These are phyloP conservation scores for Tupaia chinensis DNA, from an alignment of 2,113 vertebrate species.

Conservation along the genomic window DNA sequence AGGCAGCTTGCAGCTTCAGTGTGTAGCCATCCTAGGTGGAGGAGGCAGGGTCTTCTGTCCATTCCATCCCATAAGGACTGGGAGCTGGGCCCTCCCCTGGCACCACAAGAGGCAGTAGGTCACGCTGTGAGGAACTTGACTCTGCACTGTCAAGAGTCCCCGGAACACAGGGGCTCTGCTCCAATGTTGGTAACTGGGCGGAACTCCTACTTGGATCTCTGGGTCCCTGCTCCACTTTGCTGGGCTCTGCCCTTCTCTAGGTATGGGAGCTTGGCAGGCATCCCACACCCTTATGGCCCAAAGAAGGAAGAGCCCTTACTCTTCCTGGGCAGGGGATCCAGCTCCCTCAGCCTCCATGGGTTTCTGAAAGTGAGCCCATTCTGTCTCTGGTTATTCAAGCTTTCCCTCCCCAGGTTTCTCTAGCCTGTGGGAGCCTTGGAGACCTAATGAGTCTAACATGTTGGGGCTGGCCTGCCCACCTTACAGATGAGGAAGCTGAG, in stretches of 20 bases:
- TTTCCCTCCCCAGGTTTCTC: too few species aligned
- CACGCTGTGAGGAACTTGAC: accelerated
- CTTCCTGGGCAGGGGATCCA: background rate
- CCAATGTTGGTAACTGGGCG: accelerated
- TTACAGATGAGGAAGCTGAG: background rate
- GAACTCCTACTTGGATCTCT: background rate
- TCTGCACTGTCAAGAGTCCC: accelerated
- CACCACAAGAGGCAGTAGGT: accelerated
- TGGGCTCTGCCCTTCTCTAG: too few species aligned
- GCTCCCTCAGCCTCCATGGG: background rate
- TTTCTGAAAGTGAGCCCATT: background rate
- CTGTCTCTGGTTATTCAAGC: background rate
- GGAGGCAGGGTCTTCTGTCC: accelerated
- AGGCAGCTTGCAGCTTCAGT: background rate
- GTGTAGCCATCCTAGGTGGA: accelerated
- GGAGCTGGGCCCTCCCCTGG: accelerated
- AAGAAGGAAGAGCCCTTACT: background rate
- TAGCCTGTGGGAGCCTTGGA: background rate
- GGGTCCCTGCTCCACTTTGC: background rate
- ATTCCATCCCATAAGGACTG: accelerated
- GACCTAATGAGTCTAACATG: background rate
- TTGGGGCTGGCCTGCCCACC: background rate
- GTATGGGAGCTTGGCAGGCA: background rate
- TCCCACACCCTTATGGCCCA: background rate
- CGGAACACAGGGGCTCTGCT: accelerated